Conservation (phyloP, 2,797 vertebrate species). For the Tragopan temminckii region DNA sequence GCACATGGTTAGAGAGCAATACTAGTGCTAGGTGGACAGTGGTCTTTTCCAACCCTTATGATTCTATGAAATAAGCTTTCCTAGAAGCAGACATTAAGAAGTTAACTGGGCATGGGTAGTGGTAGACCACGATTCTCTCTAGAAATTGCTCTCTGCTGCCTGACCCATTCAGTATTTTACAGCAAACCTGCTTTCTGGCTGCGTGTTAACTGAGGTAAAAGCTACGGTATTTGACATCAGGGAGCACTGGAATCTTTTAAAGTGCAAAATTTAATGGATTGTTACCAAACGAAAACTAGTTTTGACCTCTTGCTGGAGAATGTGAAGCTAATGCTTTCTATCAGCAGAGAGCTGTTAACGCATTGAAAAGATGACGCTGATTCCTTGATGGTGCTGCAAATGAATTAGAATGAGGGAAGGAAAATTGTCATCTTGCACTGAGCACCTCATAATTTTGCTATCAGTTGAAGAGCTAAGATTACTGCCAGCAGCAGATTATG, state of each 20-base stretch:
- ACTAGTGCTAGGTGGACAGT: too few species aligned
- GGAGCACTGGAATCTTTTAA: slow-evolving; percentile 50
- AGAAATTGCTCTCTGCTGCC: not conserved
- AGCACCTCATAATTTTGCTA: slow-evolving; percentile 75
- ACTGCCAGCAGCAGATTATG: slow-evolving; percentile 55
- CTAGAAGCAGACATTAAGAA: not conserved
- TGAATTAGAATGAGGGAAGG: slow-evolving; percentile 70
- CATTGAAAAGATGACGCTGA: slow-evolving; percentile 34
- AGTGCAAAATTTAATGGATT: slow-evolving; percentile 55
- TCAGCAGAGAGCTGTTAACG: slow-evolving; percentile 22
- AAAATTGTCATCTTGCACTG: slow-evolving; percentile 55
- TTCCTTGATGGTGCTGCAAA: slow-evolving; percentile 50
- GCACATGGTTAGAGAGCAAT: too few species aligned
- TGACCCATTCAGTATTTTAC: not conserved
- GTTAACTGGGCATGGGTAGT: not conserved
- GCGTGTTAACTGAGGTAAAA: not conserved
- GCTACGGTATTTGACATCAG: slow-evolving; percentile 1
- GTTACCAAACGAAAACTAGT: slow-evolving; percentile 49
- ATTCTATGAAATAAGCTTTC: not conserved
- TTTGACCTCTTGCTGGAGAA: slow-evolving; percentile 63
- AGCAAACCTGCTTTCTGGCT: not conserved
- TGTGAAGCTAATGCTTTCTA: slow-evolving; percentile 38
- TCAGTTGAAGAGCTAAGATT: slow-evolving; percentile 69
- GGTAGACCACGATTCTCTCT: accelerated
- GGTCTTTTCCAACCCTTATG: too few species aligned